Evolutionary conservation across 1,140 invertebrate species (phyloP), one percentile per base, ranked within the genome.

Genomic region (Euschistus heros): DNA sequence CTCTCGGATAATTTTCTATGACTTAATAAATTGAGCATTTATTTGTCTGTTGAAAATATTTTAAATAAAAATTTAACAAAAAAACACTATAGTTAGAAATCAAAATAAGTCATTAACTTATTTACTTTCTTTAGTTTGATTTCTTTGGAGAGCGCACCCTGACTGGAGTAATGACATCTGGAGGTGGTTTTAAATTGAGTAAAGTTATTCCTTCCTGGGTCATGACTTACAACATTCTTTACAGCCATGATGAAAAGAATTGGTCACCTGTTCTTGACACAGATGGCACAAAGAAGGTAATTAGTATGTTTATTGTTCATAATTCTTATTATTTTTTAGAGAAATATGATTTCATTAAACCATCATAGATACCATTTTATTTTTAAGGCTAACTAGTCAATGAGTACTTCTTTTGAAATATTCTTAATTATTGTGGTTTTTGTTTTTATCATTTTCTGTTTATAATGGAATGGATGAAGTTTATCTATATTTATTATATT

Each of bases 161-260:
- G 10, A 91, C 89, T 10, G 91, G 88, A 57, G 76, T 94, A 15
- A 79, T 82, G 18, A 92, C 87, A 0, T 86, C 86, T 74, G 89
- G 89, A 22, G 63, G 65, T 26, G 50, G 64, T 5, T 46, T 50
- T 14, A 18, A 59, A 6, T 22, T 42, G 6, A 61, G 13, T 42
- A 33, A 18, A 10, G 81, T 81, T 4, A 73, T 79, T 0, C 75
- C 78, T 22, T 84, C 84, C 20, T 92, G 86, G 84, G 88, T 92
- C 1, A 83, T 81, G 1, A 77, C 81, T 0, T 93, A 85, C 74
- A 83, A 81, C 68, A 74, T 93, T 7, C 74, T 81, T 67, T 92
- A 90, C 71, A 87, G 89, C 2, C 80, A 80, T 7, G 85, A 91
- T 72, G 80, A 82, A 0, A 72, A 76, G n/a, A 74, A 79, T 5